A percentile compares a stretch with the other conserved stretches of the same genome.
Conservation (phyloP, 2,888 invertebrate species). For the Stenurella melanura region DNA sequence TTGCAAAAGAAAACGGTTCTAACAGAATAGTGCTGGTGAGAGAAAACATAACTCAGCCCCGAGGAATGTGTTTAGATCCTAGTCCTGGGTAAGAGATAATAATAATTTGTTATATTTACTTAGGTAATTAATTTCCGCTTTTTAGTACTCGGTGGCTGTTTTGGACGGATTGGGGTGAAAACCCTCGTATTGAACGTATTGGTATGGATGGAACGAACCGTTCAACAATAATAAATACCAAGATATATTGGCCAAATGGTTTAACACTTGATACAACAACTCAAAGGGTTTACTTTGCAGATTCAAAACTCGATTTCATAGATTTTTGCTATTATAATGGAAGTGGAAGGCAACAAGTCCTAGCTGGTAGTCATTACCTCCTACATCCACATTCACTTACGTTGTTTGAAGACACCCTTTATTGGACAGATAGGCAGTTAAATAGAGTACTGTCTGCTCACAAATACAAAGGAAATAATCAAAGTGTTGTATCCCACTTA, state of each 20-base stretch:
- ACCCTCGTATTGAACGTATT: constrained; percentile 95
- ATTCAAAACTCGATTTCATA: constrained; percentile 97
- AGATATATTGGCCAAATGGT: constrained; percentile 99
- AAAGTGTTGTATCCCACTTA: constrained; percentile 94
- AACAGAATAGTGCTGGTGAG: constrained; percentile 90
- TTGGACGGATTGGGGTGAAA: constrained; percentile 99
- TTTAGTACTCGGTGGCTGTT: constrained; percentile 87
- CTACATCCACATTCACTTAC: constrained; percentile 96
- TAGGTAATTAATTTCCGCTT: constrained; percentile 18
- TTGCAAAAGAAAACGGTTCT: constrained; percentile 88
- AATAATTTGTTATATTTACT: neutral
- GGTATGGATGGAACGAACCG: constrained; percentile 96
- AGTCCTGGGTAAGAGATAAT: constrained; percentile 78
- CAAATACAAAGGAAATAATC: constrained; percentile 91
- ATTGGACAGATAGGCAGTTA: constrained; percentile 96
- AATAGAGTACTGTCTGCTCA: constrained; percentile 93
- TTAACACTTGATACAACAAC: constrained; percentile 96
- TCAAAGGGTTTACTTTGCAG: constrained; percentile 96
- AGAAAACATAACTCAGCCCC: constrained; percentile 95
- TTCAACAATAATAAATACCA: constrained; percentile 89
- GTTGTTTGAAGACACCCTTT: constrained; percentile 95
- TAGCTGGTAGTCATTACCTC: constrained; percentile 92
- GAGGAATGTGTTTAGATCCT: constrained; percentile 98
- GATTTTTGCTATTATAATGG: constrained; percentile 99
- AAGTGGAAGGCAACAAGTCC: constrained; percentile 89